A percentile compares a stretch with the other conserved stretches of the same genome.
phyloP scores from a whole-genome alignment of 2,113 vertebrate genomes.

The Neolamprologus falcicula region DNA sequence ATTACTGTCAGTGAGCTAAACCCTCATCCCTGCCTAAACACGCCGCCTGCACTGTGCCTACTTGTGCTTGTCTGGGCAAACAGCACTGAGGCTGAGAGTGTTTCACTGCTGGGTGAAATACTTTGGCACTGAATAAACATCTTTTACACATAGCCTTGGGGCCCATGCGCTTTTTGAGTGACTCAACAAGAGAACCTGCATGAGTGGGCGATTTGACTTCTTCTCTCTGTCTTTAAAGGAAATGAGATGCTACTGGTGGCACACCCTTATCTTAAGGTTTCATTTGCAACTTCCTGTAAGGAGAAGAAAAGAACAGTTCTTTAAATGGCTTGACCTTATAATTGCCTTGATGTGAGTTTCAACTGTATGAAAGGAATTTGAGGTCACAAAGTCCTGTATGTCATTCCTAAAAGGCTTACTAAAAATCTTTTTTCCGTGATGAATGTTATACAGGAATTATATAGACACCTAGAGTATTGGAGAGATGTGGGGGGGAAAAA shows the following conservation, averaged over 20 bases:
- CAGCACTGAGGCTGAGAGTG: neutral
- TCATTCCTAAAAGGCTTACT: neutral
- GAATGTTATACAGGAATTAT: neutral
- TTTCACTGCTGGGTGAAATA: slow-evolving; percentile 8
- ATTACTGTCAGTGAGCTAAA: slow-evolving; percentile 13
- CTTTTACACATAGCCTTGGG: slow-evolving; percentile 35
- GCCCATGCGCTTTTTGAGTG: neutral
- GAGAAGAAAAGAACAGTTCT: neutral
- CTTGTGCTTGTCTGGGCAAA: slow-evolving; percentile 43
- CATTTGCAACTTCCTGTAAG: neutral
- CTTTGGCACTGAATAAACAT: slow-evolving; percentile 25
- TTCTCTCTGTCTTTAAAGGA: neutral
- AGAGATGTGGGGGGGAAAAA: neutral
- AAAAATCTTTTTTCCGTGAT: neutral
- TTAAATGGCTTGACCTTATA: slow-evolving; percentile 10
- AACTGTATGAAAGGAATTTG: neutral
- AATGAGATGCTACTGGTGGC: neutral
- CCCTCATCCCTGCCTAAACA: slow-evolving; percentile 36
- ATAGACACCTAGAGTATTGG: neutral
- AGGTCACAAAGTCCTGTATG: neutral
- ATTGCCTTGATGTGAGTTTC: neutral
- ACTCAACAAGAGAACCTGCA: slow-evolving; percentile 34
- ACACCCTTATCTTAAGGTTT: slow-evolving; percentile 16
- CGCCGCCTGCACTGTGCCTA: slow-evolving; percentile 1
- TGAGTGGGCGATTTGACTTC: slow-evolving; percentile 29